Percentiles rank a stretch among this genome's conserved stretches.
phyloP scores from a whole-genome alignment of 2,888 invertebrate species.

The Thera britannica region DNA sequence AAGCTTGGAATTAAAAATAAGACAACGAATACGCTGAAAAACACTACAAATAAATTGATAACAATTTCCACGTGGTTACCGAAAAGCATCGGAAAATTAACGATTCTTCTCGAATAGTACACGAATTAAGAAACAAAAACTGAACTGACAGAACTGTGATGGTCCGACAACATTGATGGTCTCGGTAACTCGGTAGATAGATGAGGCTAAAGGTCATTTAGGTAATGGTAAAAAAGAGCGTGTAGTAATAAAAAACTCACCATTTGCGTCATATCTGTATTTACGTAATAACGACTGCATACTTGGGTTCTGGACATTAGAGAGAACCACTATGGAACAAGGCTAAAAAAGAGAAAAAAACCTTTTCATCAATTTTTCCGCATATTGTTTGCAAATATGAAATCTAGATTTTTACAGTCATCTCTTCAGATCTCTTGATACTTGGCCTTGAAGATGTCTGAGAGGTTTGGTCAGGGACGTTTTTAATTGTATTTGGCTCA shows the following conservation, averaged over 20 bases:
- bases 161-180: too few relatives aligned
- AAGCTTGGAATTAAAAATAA: too few relatives aligned
- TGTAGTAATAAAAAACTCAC: constrained; percentile 49
- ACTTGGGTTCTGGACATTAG: constrained; percentile 67
- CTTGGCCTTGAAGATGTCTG: neutral
- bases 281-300: constrained; percentile 73
- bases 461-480: neutral
- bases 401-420: neutral
- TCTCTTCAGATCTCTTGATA: neutral
- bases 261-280: constrained; percentile 75
- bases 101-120: too few relatives aligned
- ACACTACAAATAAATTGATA: too few relatives aligned
- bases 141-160: too few relatives aligned
- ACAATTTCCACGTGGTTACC: too few relatives aligned
- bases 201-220: neutral
- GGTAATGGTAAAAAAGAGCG: neutral
- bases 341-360: constrained; percentile 57
- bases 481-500: neutral
- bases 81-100: too few relatives aligned
- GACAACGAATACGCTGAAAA: too few relatives aligned
- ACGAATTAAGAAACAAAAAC: too few relatives aligned
- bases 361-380: constrained; percentile 11
- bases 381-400: too few relatives aligned
- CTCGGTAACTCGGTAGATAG: too few relatives aligned
- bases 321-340: constrained; percentile 71